Base-by-base conservation (phyloP, 2,113 vertebrate genomes). In the Strix uralensis region DNA sequence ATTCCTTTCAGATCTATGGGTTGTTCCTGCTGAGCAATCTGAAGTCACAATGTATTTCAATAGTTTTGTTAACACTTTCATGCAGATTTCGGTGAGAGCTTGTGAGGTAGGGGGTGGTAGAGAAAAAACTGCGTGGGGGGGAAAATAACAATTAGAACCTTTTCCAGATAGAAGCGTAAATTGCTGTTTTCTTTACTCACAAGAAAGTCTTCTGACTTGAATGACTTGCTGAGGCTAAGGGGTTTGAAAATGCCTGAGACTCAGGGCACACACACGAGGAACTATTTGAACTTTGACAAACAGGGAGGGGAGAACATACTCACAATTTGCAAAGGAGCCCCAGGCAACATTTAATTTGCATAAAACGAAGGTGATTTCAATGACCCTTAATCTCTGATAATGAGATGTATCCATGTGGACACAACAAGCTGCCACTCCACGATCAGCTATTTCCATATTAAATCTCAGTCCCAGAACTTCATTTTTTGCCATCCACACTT, bases 1-100 rank as follows among this genome's bases (percentile, higher is more conserved):
- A 96, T 97, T 77, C 94, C 94, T 94, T 85, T 74, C 84, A 25
- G 65, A 80, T 77, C 81, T 20, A 11, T 25, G 79, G 66, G 47
- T 23, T 38, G 78, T 75, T 92, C 97, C 94, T 74, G 85, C 88
- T 79, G 96, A 83, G 94, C 95, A 67, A 90, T 80, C 90, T 67
- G 12, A 77, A 97, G 65, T 88, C 84, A 15, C 84, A 12, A 15
- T 27, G 89, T 84, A n/a, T 93, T 93, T 49, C 61, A 34, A 13
- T 85, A 12, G 29, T 63, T 96, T 58, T 20, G 12, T 82, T 89
- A 47, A 85, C 87, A 29, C 92, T 90, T 81, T 13, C 59, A 46
- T 59, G 94, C n/a, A 63, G 88, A 71, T 95, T 88, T 66, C 30
- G 1, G 77, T 34, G 90, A 67, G 69, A 84, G 75, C 62, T 63